Percentiles rank a stretch among this genome's conserved stretches.
Evolutionary conservation across 2,888 invertebrate genomes (phyloP).

Genomic region (Zygogramma bicolorata): DNA sequence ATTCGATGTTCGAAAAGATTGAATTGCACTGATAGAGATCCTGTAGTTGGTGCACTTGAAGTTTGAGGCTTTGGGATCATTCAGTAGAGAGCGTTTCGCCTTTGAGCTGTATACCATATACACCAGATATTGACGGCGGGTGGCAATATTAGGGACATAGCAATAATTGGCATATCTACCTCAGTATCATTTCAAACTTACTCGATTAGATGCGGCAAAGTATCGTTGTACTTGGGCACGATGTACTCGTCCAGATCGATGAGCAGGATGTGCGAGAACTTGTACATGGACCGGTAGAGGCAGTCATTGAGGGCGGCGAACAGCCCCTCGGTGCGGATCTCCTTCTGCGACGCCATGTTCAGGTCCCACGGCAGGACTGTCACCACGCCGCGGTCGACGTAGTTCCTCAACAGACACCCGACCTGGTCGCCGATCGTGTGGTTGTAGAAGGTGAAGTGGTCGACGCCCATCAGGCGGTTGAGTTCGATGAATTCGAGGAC

Average conservation of each 20-base stretch:
- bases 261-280: slow-evolving; percentile 83
- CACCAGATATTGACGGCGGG: no score
- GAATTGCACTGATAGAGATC: no score
- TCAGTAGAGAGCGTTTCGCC: no score
- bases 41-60: no score
- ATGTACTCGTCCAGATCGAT: slow-evolving; percentile 93
- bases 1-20: no score
- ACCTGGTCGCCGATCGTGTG: slow-evolving; percentile 86
- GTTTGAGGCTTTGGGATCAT: no score
- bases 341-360: slow-evolving; percentile 87
- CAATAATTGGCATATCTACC: no score
- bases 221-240: slow-evolving; percentile 83
- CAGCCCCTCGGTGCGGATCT: slow-evolving; percentile 92
- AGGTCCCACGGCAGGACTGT: slow-evolving; percentile 87
- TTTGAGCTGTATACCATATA: no score
- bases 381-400: slow-evolving; percentile 72
- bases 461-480: slow-evolving; percentile 84
- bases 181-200: slow-evolving; percentile 63
- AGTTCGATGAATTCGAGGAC: slow-evolving; percentile 91
- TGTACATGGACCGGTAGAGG: slow-evolving; percentile 89
- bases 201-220: slow-evolving; percentile 80
- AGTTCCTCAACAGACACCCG: slow-evolving; percentile 73
- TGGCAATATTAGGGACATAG: no score
- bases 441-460: slow-evolving; percentile 92
- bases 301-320: slow-evolving; percentile 95